phyloP scores from a whole-genome alignment of 2,113 vertebrate genomes.

The Ctenomys sociabilis region DNA sequence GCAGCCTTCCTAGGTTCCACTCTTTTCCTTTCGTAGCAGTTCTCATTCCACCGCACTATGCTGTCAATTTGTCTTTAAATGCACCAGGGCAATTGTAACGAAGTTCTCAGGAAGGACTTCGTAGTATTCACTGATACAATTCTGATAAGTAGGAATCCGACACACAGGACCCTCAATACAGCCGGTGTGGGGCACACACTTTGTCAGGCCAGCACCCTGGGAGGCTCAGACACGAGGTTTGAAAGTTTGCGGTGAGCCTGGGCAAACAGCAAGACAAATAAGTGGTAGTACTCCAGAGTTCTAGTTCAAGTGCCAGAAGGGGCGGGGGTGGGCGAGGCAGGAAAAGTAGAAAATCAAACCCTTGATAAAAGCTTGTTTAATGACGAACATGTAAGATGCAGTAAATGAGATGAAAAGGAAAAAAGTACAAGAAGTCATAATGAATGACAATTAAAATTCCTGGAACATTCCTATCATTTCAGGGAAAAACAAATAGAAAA shows the following conservation, averaged over 20 bases:
- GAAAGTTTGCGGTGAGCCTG: not conserved
- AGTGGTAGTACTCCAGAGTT: too few species aligned
- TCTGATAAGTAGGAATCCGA: not conserved
- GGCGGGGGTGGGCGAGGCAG: not conserved
- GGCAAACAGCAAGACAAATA: not conserved
- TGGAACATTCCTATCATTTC: slow-evolving; percentile 32
- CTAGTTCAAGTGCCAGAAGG: not conserved
- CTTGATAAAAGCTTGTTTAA: slow-evolving; percentile 11
- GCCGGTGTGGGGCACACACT: not conserved
- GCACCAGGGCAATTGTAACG: not conserved
- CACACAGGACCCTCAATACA: not conserved
- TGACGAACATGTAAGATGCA: not conserved
- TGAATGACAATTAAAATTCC: slow-evolving; percentile 40
- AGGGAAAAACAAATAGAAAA: not conserved
- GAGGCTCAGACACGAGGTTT: not conserved
- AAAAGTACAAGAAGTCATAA: not conserved
- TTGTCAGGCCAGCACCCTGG: not conserved
- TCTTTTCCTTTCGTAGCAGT: not conserved
- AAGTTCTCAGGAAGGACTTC: not conserved
- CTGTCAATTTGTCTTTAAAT: not conserved
- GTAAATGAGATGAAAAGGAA: not conserved
- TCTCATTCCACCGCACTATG: not conserved
- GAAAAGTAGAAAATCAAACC: not conserved
- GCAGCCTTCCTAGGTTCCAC: not conserved
- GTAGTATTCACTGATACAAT: not conserved